These are phyloP conservation scores for Tokudaia muenninki DNA, from an alignment of 2,797 vertebrate species.

Conservation along the genomic window DNA sequence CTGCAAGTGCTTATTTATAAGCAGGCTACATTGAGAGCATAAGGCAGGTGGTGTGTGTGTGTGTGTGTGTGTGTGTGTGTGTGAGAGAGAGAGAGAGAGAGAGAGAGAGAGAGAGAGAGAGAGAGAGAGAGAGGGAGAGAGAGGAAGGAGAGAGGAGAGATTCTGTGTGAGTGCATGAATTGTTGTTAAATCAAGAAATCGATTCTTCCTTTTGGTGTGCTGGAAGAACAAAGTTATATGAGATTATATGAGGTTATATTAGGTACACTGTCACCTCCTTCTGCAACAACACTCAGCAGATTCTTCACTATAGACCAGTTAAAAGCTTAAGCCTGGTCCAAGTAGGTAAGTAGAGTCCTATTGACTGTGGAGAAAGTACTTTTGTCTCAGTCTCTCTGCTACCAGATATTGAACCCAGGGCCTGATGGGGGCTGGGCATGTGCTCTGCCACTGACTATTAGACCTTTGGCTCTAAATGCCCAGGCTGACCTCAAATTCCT, in stretches of 20 bases:
- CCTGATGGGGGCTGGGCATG: background rate
- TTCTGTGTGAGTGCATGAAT: background rate
- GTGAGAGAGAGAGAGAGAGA: background rate
- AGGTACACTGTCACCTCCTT: background rate
- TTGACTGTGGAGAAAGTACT: background rate
- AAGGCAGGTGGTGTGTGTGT: background rate
- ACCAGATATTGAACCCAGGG: background rate
- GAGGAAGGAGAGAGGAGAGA: too few relatives aligned
- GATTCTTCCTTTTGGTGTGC: background rate
- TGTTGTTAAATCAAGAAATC: background rate
- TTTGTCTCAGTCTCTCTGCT: background rate
- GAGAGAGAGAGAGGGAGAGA: background rate
- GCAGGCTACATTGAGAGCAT: background rate
- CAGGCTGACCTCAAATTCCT: background rate
- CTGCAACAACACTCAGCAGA: background rate
- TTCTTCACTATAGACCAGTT: background rate
- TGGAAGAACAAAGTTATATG: background rate
- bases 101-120: background rate
- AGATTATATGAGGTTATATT: background rate
- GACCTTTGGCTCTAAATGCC: background rate
- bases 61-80: background rate
- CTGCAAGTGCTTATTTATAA: too few relatives aligned
- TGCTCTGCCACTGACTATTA: background rate
- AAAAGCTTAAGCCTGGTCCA: background rate
- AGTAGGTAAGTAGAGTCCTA: background rate